Conservation (phyloP, 2,888 invertebrate species). For the Erebia palarica region DNA sequence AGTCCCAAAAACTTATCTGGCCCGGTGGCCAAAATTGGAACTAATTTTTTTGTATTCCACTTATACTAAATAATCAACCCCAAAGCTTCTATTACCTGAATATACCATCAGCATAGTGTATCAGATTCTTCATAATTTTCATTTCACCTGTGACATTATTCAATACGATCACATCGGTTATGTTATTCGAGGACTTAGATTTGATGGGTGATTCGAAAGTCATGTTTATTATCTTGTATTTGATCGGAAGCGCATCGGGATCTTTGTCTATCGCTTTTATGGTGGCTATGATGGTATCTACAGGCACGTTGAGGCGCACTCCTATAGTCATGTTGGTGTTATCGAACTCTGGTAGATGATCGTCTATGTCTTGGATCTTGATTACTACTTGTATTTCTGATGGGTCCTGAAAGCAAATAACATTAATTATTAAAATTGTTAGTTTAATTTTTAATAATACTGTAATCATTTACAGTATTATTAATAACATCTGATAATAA, state of each 20-base stretch:
- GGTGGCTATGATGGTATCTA: slow-evolving; percentile 86
- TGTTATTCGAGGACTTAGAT: slow-evolving; percentile 66
- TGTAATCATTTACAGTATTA: too few species aligned
- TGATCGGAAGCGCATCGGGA: slow-evolving; percentile 84
- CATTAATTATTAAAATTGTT: neutral
- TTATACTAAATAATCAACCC: too few species aligned
- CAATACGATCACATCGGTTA: slow-evolving; percentile 82
- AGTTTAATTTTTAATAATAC: too few species aligned
- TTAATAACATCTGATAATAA: too few species aligned
- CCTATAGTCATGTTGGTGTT: slow-evolving; percentile 85
- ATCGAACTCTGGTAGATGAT: slow-evolving; percentile 87
- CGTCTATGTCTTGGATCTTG: slow-evolving; percentile 87
- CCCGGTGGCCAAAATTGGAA: too few species aligned
- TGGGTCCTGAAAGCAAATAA: slow-evolving; percentile 78
- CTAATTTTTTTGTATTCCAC: too few species aligned
- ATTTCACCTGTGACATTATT: slow-evolving; percentile 88
- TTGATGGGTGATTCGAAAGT: slow-evolving; percentile 80
- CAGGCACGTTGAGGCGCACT: slow-evolving; percentile 88
- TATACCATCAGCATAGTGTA: slow-evolving; percentile 85
- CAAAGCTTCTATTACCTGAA: slow-evolving; percentile 70
- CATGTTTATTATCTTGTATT: slow-evolving; percentile 84
- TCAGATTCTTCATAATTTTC: slow-evolving; percentile 85
- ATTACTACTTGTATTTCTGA: slow-evolving; percentile 86
- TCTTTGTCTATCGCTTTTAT: slow-evolving; percentile 87
- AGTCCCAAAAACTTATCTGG: too few species aligned